Percentiles rank a stretch among this genome's conserved stretches.
These are phyloP conservation scores for Spondyliosoma cantharus DNA, from an alignment of 2,797 vertebrate genomes.

Conservation along the genomic window DNA sequence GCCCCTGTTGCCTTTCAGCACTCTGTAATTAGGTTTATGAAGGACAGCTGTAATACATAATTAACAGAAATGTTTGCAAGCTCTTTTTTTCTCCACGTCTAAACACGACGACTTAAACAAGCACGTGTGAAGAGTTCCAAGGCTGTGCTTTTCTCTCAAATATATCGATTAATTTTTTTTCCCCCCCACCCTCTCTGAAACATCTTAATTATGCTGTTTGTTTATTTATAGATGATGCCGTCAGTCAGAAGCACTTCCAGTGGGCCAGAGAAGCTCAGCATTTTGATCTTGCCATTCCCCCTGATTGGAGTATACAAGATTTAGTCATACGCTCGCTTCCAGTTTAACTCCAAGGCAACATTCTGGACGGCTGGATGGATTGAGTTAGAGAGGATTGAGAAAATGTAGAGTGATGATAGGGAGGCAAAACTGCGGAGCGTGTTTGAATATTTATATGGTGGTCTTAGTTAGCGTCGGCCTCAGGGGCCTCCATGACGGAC, in stretches of 20 bases:
- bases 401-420: slow-evolving; percentile 75
- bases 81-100: slow-evolving; percentile 77
- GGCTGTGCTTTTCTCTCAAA: slow-evolving; percentile 63
- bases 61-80: slow-evolving; percentile 98
- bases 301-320: slow-evolving; percentile 65
- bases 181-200: slow-evolving; percentile 48
- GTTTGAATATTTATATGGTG: slow-evolving; percentile 84
- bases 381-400: slow-evolving; percentile 72
- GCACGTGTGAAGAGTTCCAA: slow-evolving; percentile 75
- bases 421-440: slow-evolving; percentile 74
- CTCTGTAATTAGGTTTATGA: slow-evolving; percentile 99
- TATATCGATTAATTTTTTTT: slow-evolving; percentile 69
- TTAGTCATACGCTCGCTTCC: slow-evolving; percentile 63
- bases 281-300: slow-evolving; percentile 72
- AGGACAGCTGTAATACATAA: slow-evolving; percentile 99
- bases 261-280: slow-evolving; percentile 49
- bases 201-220: slow-evolving; percentile 76
- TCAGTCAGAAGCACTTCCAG: slow-evolving; percentile 69
- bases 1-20: slow-evolving; percentile 94
- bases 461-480: slow-evolving; percentile 77
- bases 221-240: slow-evolving; percentile 74
- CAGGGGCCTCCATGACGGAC: slow-evolving; percentile 65
- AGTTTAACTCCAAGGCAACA: slow-evolving; percentile 75
- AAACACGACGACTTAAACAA: slow-evolving; percentile 88
- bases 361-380: slow-evolving; percentile 74